Conservation (phyloP, 92 coral and sea anemone species). For the Palythoa grandis region DNA sequence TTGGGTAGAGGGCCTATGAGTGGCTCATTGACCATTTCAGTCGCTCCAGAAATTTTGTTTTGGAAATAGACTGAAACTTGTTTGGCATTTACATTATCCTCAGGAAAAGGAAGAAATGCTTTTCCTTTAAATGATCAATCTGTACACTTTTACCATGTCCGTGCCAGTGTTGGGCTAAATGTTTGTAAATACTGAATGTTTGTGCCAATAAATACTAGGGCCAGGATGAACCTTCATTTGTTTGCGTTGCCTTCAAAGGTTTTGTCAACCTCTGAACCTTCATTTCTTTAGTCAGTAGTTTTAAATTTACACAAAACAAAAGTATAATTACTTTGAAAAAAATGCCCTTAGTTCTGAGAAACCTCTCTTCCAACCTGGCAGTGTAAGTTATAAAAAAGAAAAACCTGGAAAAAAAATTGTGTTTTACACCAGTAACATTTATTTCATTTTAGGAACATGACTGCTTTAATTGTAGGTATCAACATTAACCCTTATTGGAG, state of each 20-base stretch:
- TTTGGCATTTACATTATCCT: not conserved
- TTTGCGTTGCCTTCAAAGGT: not conserved
- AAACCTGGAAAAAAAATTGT: too few species aligned
- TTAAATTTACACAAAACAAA: too few species aligned
- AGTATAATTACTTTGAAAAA: too few species aligned
- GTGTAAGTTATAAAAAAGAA: too few species aligned
- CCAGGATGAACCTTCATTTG: too few species aligned
- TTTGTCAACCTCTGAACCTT: not conserved
- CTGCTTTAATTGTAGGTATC: too few species aligned
- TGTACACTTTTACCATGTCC: not conserved
- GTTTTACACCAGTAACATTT: too few species aligned
- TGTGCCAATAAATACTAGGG: not conserved
- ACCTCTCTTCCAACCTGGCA: too few species aligned
- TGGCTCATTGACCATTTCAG: not conserved
- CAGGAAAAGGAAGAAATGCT: not conserved
- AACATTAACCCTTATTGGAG: too few species aligned
- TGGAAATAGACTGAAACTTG: not conserved
- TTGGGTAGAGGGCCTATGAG: not conserved
- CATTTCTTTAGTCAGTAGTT: too few species aligned
- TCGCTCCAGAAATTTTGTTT: not conserved
- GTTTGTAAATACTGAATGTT: not conserved
- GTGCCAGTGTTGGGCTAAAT: not conserved
- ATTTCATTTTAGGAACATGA: too few species aligned
- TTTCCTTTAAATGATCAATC: not conserved
- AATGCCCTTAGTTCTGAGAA: too few species aligned